Evolutionary conservation across 2,797 vertebrate genomes (phyloP), one percentile per base, ranked within the genome.

Genomic region (Gadopsis marmoratus): DNA sequence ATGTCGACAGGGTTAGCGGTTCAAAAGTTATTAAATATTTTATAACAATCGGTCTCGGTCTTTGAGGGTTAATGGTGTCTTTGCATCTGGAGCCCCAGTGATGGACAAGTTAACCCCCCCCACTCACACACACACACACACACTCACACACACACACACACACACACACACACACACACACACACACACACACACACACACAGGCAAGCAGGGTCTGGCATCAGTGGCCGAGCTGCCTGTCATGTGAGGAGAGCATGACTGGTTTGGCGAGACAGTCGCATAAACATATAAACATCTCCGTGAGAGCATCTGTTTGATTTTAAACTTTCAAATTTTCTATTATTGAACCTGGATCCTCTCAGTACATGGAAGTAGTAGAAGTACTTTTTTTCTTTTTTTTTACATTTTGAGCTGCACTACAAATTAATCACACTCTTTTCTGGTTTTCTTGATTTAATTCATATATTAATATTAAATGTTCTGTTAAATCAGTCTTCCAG

Each of bases 191-290:
- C 37, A 39, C 37, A 10, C 37, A 39, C 37, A 39, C 37, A 21
- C n/a, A 29, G 54, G 14, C 50, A 67, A 63, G 35, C 56, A 16
- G 31, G 29, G 41, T 63, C 64, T 79, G 63, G 81, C 72, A 78
- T 68, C 56, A 72, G 58, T 53, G 61, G 84, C 73, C 74, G 76
- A 59, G 71, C 70, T 41, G 80, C 68, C 67, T 56, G 74, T 85
- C 86, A 84, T 86, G 86, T 90, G 83, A 88, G 72, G 54, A 66
- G 53, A 68, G 85, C 77, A 55, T 78, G 91, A 89, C 79, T 82
- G 1, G 59, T 37, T 54, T 54, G 47, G 62, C 58, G 41, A 53
- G 47, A 85, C 67, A 58, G 43, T 59, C 63, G 64, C 54, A 50
- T 66, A 51, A 75, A 82, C 61, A 76, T 77, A 54, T 64, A 62